Base-by-base conservation (phyloP, 2,113 vertebrate species). In the Ictalurus punctatus region DNA sequence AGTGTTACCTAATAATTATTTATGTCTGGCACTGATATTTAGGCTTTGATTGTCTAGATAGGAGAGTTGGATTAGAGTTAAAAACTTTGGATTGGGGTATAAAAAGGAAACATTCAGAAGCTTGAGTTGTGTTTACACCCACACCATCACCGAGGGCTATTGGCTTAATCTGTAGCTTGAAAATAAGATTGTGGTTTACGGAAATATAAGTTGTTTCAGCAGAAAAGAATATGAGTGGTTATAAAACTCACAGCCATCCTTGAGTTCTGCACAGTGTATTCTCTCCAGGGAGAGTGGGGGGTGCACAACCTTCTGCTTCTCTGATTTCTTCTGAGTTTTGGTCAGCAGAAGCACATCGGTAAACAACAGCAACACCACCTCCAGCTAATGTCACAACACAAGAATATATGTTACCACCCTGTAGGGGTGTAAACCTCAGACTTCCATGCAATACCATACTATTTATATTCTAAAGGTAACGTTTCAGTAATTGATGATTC, bases 261-360 rank as follows among this genome's bases (percentile, higher is more conserved):
- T 96, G 6, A 97, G 93, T 0, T 93, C 85, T 0, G 78, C 84
- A 90, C 95, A 96, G 34, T 90, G 90, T 0, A 94, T 95, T 92
- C 94, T 96, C 90, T 97, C 96, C 67, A 97, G 92, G 89, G 95
- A 92, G 89, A 97, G 91, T 3, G 97, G 97, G 61, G 96, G 95
- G 0, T 95, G 96, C 65, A 96, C 94, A 58, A 97, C 94, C 90
- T 96, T 97, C 90, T 95, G 95, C 65, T 92, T 94, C 87, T 96
- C 96, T 0, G 91, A 92, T 93, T 95, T 97, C 92, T 96, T 97
- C n/a, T 94, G 96, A 37, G 92, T 91, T 94, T 97, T 97, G 84
- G 96, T 96, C 88, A 97, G 90, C 65, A 97, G 94, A 52, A 97
- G 93, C 27, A 96, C 94, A 7, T 97, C 97, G 0, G 96, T 96